Evolutionary conservation across 2,113 vertebrate genomes (phyloP).

Genomic region (Salminus brasiliensis): DNA sequence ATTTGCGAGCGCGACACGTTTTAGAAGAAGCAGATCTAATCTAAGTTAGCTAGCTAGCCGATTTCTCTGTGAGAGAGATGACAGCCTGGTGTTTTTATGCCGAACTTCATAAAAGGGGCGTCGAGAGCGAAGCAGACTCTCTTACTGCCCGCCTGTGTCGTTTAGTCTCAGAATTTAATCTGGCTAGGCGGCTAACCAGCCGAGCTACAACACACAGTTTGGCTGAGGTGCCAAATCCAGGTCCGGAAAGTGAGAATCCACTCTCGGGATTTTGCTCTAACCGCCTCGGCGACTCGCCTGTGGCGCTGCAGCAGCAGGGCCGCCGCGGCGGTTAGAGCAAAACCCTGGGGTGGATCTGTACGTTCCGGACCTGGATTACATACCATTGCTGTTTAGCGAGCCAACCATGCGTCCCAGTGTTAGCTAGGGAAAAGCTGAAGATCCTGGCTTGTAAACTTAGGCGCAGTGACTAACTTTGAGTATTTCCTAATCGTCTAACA

Average conservation of each 20-base stretch:
- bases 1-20: slow-evolving; percentile 47
- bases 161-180: not conserved
- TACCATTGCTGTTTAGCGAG: too few species aligned
- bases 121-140: too few species aligned
- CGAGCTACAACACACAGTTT: too few species aligned
- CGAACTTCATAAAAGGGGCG: not conserved
- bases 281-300: too few species aligned
- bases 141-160: not conserved
- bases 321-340: too few species aligned
- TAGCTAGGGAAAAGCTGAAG: not conserved
- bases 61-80: not conserved
- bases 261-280: too few species aligned
- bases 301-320: too few species aligned
- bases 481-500: not conserved
- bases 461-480: not conserved
- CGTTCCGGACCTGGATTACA: too few species aligned
- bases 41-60: not conserved
- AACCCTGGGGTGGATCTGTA: too few species aligned
- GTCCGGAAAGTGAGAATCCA: too few species aligned
- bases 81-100: not conserved
- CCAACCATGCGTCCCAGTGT: not conserved
- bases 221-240: too few species aligned
- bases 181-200: not conserved
- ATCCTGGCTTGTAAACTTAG: not conserved
- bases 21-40: slow-evolving; percentile 18